Percentiles rank a stretch among this genome's conserved stretches.
These are phyloP conservation scores for Acleris sparsana DNA, from an alignment of 2,888 invertebrate species.

Conservation along the genomic window DNA sequence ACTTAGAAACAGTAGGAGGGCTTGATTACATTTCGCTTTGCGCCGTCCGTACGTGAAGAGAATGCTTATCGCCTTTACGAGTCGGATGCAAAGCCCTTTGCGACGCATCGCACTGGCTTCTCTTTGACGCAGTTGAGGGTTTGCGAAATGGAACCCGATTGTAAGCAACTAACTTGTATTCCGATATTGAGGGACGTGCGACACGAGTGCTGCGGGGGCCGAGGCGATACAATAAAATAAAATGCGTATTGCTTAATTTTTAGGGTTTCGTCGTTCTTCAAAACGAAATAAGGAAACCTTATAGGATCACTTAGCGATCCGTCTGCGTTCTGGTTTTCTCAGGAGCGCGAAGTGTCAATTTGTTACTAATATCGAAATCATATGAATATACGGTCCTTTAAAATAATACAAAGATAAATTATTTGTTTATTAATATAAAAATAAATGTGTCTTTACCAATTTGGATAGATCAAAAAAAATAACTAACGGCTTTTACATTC, in stretches of 20 bases:
- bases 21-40: conserved; percentile 44
- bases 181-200: conserved; percentile 53
- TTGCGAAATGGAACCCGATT: conserved; percentile 65
- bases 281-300: too few relatives aligned
- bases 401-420: too few relatives aligned
- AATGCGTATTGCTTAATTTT: conserved; percentile 33
- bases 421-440: too few relatives aligned
- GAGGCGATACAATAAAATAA: conserved; percentile 37
- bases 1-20: conserved; percentile 15
- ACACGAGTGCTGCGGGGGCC: conserved; percentile 45
- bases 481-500: too few relatives aligned
- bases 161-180: conserved; percentile 75
- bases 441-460: too few relatives aligned
- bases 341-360: too few relatives aligned
- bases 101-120: conserved; percentile 58
- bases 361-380: too few relatives aligned
- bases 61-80: conserved; percentile 58
- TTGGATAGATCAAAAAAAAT: too few relatives aligned
- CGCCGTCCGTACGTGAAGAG: conserved; percentile 43
- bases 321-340: too few relatives aligned
- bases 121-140: conserved; percentile 73
- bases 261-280: background rate
- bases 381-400: too few relatives aligned
- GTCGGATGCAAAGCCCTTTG: conserved; percentile 59
- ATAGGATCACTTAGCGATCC: too few relatives aligned